Evolutionary conservation across 2,797 vertebrate genomes (phyloP), one percentile per base, ranked within the genome.

Genomic region (Hephaestus fuliginosus): DNA sequence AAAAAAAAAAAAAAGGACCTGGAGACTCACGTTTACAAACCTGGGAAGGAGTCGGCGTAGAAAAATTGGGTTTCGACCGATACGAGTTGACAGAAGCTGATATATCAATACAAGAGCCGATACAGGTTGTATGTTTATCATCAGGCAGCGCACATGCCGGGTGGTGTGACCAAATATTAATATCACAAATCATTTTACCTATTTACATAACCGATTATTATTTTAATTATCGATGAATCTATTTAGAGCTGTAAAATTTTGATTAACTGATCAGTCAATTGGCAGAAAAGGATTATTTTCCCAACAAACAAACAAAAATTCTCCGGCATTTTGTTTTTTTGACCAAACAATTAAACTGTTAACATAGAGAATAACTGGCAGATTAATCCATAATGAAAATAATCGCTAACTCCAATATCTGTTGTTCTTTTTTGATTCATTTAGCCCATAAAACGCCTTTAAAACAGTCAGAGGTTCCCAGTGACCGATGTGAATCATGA

Each of bases 11-110:
- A 51, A 71, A 78, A 65, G 22, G 57, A 69, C 36, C 62, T 22
- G 41, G 70, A 87, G 69, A 65, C 74, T 67, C 83, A 83, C 70
- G 71, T 86, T 79, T 85, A 80, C 80, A 86, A 83, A 90, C 76
- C 81, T 44, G 69, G 66, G 62, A 68, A 46, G 66, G 74, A 84
- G 78, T 51, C 68, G 57, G 70, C 22, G 62, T 15, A 25, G 25
- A 28, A 62, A 60, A 83, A 60, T 0, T 0, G 1, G 6, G 20
- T 57, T 9, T 5, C 4, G 11, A 41, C 51, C 1, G 12, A 30
- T 17, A 46, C 6, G 0, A 41, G 28, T 48, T 33, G 9, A 41
- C 11, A 2, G 48, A 17, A 7, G 44, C 12, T 12, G 43, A 30
- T 28, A 36, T 36, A 36, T 36, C 33, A 4, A 36, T 36, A 7